These are phyloP conservation scores for Halesus radiatus DNA, from an alignment of 1,140 invertebrate genomes.

Conservation along the genomic window DNA sequence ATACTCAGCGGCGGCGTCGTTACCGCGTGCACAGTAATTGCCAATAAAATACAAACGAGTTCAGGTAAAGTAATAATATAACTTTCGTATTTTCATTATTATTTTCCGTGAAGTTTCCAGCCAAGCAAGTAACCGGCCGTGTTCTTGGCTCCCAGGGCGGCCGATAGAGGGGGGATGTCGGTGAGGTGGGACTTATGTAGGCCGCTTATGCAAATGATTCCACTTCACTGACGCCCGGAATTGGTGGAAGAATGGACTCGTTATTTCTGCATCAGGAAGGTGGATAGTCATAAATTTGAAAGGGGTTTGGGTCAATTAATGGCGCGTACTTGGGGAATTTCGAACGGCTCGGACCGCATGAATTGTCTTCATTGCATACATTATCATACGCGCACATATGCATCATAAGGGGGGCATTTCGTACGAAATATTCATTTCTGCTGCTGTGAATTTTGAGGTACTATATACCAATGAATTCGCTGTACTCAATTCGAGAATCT, in stretches of 20 bases:
- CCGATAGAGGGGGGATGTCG: not conserved
- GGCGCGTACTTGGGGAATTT: not conserved
- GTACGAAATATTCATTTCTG: too few species aligned
- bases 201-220: conserved; percentile 54
- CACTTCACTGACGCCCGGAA: conserved; percentile 14
- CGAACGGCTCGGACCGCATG: too few species aligned
- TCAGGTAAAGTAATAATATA: conserved; percentile 39
- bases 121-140: not conserved
- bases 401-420: too few species aligned
- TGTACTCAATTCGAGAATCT: too few species aligned
- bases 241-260: conserved; percentile 50
- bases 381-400: too few species aligned
- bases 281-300: conserved; percentile 51
- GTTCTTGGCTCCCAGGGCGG: not conserved
- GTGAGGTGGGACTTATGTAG: conserved; percentile 41
- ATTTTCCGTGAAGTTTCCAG: conserved; percentile 23
- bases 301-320: conserved; percentile 18
- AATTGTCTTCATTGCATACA: too few species aligned
- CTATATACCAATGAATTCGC: too few species aligned
- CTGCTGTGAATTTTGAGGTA: too few species aligned
- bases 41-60: conserved; percentile 43
- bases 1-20: conserved; percentile 9
- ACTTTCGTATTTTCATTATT: conserved; percentile 43
- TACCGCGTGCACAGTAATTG: conserved; percentile 24
- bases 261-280: conserved; percentile 55